phyloP scores from a whole-genome alignment of 2,113 vertebrate species.

The Aleadryas rufinucha region DNA sequence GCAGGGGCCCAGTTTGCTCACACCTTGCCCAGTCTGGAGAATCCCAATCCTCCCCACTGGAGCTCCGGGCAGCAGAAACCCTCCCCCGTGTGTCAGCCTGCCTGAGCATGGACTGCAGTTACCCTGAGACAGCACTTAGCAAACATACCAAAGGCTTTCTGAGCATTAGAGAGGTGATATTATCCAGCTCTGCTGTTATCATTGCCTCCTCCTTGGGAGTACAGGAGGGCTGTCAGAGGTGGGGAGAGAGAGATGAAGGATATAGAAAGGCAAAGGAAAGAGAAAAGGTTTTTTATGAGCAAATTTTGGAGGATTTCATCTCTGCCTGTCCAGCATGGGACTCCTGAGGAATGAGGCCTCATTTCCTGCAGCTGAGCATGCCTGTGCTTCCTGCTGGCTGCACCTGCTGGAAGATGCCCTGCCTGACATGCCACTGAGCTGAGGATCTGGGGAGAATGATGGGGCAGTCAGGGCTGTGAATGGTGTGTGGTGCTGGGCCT shows the following conservation, averaged over 20 bases:
- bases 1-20: not conserved
- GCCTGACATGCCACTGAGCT: not conserved
- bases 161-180: not conserved
- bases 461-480: not conserved
- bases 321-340: not conserved
- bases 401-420: not conserved
- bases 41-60: fast-evolving
- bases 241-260: not conserved
- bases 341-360: not conserved
- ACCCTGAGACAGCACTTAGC: not conserved
- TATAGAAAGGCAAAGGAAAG: not conserved
- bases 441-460: not conserved
- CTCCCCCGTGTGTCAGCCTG: not conserved
- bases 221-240: not conserved
- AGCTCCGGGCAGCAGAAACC: not conserved
- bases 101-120: not conserved
- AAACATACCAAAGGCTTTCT: not conserved
- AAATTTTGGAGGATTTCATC: not conserved
- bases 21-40: not conserved
- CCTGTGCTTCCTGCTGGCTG: not conserved
- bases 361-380: not conserved
- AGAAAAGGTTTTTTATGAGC: not conserved
- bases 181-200: not conserved
- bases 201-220: not conserved
- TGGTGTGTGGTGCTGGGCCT: not conserved